These are phyloP conservation scores for Ciconia nigra DNA, from an alignment of 2,797 vertebrate genomes.

Conservation along the genomic window DNA sequence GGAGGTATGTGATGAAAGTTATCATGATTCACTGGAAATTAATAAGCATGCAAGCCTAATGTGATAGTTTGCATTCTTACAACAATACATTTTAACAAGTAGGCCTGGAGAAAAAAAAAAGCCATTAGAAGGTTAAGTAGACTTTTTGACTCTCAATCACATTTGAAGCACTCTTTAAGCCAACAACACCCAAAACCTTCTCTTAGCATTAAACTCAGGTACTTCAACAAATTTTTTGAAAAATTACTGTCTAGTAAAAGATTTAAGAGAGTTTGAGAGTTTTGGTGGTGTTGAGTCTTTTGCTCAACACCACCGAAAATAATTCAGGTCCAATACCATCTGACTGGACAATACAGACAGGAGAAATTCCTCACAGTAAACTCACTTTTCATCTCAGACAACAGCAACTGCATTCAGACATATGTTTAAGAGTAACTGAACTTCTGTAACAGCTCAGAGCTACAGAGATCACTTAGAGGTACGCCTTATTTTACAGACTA, in stretches of 20 bases:
- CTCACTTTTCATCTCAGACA: neutral
- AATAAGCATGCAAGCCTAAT: neutral
- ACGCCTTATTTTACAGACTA: neutral
- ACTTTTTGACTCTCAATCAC: neutral
- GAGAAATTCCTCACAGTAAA: neutral
- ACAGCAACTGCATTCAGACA: neutral
- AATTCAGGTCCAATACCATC: neutral
- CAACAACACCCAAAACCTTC: neutral
- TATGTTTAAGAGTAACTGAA: neutral
- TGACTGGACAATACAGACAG: neutral
- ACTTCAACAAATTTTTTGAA: neutral
- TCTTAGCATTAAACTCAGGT: neutral
- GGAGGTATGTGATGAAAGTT: neutral
- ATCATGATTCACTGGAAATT: neutral
- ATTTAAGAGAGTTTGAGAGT: neutral
- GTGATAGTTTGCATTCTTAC: neutral
- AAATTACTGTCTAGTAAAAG: neutral
- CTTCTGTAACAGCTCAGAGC: neutral
- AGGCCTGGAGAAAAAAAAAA: neutral
- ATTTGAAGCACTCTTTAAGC: neutral
- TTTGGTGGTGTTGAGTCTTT: neutral
- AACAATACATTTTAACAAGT: neutral
- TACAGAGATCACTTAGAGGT: neutral
- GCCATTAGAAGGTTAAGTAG: neutral
- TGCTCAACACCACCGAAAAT: neutral